Base-by-base conservation (phyloP, 2,888 invertebrate genomes). In the Ophion obscuratus region DNA sequence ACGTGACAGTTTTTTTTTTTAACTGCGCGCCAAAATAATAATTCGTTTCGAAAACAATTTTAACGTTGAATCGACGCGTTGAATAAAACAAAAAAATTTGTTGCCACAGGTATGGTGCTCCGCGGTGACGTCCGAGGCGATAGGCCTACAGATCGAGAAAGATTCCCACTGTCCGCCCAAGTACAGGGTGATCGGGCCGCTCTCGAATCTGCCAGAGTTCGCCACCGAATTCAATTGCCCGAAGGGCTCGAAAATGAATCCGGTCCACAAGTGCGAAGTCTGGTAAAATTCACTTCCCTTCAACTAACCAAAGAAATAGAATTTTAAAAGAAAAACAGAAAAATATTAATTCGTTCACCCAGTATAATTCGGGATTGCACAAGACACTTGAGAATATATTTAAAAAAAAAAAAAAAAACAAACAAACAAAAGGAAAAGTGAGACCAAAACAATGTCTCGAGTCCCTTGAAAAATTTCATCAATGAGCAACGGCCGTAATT, bases 151-250 rank as follows among this genome's bases (percentile, higher is more conserved):
- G 94, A 97, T 99, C 89, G 97, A 98, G 92, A 99, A 98, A 92
- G 99, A 99, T 93, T 97, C 98, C 31, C 99, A 99, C 93, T 97
- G 98, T 17, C 97, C 98, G 0, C 97, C 98, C 1, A 97, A 97
- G 91, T 98, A 96, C 93, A 95, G 98, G 86, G 98, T 98, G 0
- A 97, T 97, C 86, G 98, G 98, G 0, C 97, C 98, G 0, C 95
- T 98, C 77, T 97, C 97, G n/a, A 98, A 98, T 93, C 95, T 98
- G 87, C 95, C 95, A 68, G 98, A 98, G 92, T 98, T 98, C 92
- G 95, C 98, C 17, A 94, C 96, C 66, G 97, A 97, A 89, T 98
- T 98, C 92, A 95, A 96, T 31, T 98, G 98, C 92, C 95, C 96
- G 9, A 87, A 94, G 3, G 97, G 96, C n/a, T 95, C 97, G 1